Base-by-base conservation (phyloP, 2,797 vertebrate genomes). In the Epinephelus malabaricus region DNA sequence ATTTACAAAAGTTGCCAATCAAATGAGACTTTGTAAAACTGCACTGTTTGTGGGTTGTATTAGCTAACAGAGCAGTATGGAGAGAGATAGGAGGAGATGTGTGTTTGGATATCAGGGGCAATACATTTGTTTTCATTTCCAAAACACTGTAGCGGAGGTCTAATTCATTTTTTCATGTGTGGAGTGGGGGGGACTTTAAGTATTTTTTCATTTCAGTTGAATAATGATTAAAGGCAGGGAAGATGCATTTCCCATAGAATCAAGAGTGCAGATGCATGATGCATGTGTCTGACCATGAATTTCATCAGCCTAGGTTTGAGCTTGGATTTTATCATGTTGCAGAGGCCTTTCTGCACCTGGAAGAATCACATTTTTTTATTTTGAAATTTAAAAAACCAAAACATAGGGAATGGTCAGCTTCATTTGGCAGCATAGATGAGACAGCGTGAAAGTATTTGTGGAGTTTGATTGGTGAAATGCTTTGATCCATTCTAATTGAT, bases 231-330 rank as follows among this genome's bases (percentile, higher is more conserved):
- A 30, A 30, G 27, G 27, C 27, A 30, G 27, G 27, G 27, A 30
- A 30, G 27, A 30, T 30, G 17, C 7, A 10, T 17, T 40, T 38
- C 21, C 3, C 47, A 30, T 14, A 9, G 27, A 43, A 25, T 27
- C 23, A 8, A 19, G 59, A 34, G 51, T 64, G 9, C 14, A 13
- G 15, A 59, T 25, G 7, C 7, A 30, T 59, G 53, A 18, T 55
- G 43, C 11, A 9, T 13, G 50, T 60, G 63, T 49, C 27, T 69
- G 58, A 63, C 70, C n/a, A 5, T 23, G n/a, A 63, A 56, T 79
- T 73, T 73, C 58, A 50, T 73, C 70, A 73, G 70, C 56, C 6
- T 21, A 5, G 40, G 12, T 40, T 63, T 47, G 19, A 43, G 40
- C 43, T 59, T 53, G 7, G 4, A n/a, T 50, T 53, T 45, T 30